Percentiles rank a stretch among this genome's conserved stretches.
Conservation (phyloP, 37 sponge, comb jelly and placozoan species). For the Dysidea cf. avara region DNA sequence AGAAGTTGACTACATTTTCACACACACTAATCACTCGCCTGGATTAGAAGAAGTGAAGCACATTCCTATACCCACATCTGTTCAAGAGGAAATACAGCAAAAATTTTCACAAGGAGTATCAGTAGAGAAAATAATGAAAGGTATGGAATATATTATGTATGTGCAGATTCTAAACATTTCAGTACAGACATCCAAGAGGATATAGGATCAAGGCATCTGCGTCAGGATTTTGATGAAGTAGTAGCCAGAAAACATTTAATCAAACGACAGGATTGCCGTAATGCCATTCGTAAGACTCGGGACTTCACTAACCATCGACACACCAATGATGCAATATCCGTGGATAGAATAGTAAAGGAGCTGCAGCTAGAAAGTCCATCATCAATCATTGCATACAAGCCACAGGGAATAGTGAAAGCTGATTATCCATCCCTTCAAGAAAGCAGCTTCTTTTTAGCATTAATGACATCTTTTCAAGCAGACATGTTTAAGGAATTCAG, state of each 20-base stretch:
- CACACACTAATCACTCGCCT: slow-evolving; percentile 28
- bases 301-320: slow-evolving; percentile 12
- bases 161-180: not conserved
- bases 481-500: slow-evolving; percentile 1
- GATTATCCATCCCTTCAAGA: not conserved
- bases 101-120: not conserved
- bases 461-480: slow-evolving; percentile 20
- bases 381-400: slow-evolving; percentile 15
- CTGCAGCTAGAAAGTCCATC: not conserved
- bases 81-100: not conserved
- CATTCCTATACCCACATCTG: slow-evolving; percentile 5
- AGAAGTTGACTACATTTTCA: not conserved
- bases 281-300: not conserved
- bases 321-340: slow-evolving; percentile 20
- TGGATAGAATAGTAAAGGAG: slow-evolving; percentile 12
- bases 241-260: slow-evolving; percentile 15
- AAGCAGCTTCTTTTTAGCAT: slow-evolving; percentile 9
- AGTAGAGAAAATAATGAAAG: slow-evolving; percentile 14
- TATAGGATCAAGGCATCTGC: not conserved
- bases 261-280: slow-evolving; percentile 16
- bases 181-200: not conserved
- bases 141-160: not conserved
- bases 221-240: not conserved
- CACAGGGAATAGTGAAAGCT: slow-evolving; percentile 1
- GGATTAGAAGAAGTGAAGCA: slow-evolving; percentile 16